These are phyloP conservation scores for Coregonus clupeaformis DNA, from an alignment of 2,113 vertebrate species.

Conservation along the genomic window DNA sequence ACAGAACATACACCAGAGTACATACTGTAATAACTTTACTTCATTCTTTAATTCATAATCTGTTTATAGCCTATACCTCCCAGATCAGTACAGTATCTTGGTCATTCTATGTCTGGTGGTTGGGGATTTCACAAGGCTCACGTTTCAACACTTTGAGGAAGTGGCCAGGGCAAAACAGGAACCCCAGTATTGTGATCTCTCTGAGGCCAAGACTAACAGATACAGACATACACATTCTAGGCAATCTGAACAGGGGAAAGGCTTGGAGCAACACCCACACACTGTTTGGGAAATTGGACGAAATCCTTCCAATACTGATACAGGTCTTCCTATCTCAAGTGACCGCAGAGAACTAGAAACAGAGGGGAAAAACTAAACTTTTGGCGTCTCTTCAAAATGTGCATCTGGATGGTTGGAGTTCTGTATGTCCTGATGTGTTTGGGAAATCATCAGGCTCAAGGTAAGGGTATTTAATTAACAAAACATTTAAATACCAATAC, in stretches of 20 bases:
- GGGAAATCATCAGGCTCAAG: slow-evolving; percentile 2
- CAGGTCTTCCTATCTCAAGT: neutral
- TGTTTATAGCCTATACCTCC: neutral
- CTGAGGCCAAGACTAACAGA: slow-evolving; percentile 11
- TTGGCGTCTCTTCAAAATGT: slow-evolving; percentile 9
- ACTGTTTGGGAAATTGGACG: too few species aligned
- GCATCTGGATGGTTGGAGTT: neutral
- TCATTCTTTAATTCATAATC: neutral
- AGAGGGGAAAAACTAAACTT: neutral
- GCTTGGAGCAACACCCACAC: too few species aligned
- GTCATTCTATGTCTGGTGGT: neutral
- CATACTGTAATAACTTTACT: neutral
- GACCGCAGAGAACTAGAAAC: neutral
- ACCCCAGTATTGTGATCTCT: slow-evolving; percentile 9
- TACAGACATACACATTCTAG: neutral
- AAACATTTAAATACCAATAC: too few species aligned
- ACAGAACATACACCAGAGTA: neutral
- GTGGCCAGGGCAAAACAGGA: slow-evolving; percentile 52
- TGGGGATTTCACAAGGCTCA: neutral
- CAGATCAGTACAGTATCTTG: neutral
- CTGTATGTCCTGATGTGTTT: slow-evolving; percentile 11
- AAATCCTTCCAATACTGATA: neutral
- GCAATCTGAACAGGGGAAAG: too few species aligned
- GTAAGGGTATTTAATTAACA: slow-evolving; percentile 13
- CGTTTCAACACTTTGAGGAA: slow-evolving; percentile 52